Evolutionary conservation across 2,888 invertebrate genomes (phyloP).

Genomic region (Dione juno): DNA sequence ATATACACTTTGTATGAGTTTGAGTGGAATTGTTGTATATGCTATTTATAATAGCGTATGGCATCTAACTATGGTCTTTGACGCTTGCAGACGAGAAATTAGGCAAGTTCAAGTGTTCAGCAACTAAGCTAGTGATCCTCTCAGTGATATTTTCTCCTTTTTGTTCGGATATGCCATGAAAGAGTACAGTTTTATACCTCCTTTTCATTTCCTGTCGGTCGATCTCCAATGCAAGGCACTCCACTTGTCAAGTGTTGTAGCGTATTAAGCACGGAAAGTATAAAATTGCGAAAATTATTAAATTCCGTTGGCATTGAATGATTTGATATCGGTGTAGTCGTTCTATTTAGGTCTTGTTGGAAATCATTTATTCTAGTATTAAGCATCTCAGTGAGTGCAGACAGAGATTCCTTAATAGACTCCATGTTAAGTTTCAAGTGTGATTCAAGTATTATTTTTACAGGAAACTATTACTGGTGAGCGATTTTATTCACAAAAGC

Average conservation of each 20-base stretch:
- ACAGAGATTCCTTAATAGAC: too few relatives aligned
- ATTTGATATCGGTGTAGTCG: not conserved
- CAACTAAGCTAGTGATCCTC: not conserved
- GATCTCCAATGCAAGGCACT: not conserved
- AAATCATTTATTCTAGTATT: conserved; percentile 2
- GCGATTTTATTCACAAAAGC: too few relatives aligned
- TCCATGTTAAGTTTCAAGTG: too few relatives aligned
- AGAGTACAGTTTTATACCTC: not conserved
- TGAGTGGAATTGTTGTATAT: too few relatives aligned
- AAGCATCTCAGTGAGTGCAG: too few relatives aligned
- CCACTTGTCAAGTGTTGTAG: conserved; percentile 6
- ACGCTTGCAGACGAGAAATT: conserved; percentile 4
- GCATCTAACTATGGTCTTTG: not conserved
- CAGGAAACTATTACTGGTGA: too few relatives aligned
- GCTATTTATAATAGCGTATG: too few relatives aligned
- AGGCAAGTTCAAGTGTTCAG: not conserved
- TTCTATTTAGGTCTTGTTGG: not conserved
- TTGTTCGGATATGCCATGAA: not conserved
- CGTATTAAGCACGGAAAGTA: not conserved
- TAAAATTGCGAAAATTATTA: not conserved
- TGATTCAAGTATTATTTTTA: not conserved
- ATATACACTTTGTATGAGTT: too few relatives aligned
- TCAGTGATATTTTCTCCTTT: not conserved
- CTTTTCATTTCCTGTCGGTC: conserved; percentile 11
- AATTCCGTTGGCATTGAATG: not conserved